Base-by-base conservation (phyloP, 2,113 vertebrate species). In the Varanus salvator region DNA sequence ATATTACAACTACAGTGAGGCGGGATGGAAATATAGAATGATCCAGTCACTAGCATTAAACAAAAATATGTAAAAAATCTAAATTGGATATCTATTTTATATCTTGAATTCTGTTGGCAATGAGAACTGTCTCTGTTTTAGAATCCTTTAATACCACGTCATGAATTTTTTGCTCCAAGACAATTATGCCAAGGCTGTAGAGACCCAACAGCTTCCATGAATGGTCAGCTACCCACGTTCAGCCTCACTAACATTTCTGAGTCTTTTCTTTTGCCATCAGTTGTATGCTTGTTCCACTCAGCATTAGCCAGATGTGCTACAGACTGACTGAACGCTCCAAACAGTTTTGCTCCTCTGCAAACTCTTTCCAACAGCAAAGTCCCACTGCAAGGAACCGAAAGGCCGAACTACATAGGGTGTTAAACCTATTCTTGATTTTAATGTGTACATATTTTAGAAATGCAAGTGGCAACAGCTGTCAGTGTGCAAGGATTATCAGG, bases 81-180 rank as follows among this genome's bases (percentile, higher is more conserved):
- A 80, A 3, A 21, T 91, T 81, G 82, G 34, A 68, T 92, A 80
- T n/a, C 25, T 76, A 3, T 34, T 38, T 82, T 94, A 90, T 14
- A 11, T 72, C 80, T 91, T 75, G 12, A 93, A 31, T 31, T 44
- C 54, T 93, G 87, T 81, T 0, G 86, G 17, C 23, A 25, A 91
- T 87, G 0, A 89, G 92, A 91, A 92, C 76, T 38, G 91, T 1
- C 8, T 21, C 4, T 85, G 15, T 90, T 93, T 80, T 85, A 85
- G 91, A 11, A 85, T 54, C 80, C 91, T 5, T 48, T 81, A 38
- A 88, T 23, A 48, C 0, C 0, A 25, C 84, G 8, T 75, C 68
- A 87, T 68, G 71, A 0, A 29, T 85, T 91, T 85, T 91, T 23
- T 92, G 4, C 92, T 93, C 91, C 15, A 17, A 71, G 85, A 81